Percentiles rank a stretch among this genome's conserved stretches.
Conservation (phyloP, 2,888 invertebrate genomes). For the Chromoteleia sp. region DNA sequence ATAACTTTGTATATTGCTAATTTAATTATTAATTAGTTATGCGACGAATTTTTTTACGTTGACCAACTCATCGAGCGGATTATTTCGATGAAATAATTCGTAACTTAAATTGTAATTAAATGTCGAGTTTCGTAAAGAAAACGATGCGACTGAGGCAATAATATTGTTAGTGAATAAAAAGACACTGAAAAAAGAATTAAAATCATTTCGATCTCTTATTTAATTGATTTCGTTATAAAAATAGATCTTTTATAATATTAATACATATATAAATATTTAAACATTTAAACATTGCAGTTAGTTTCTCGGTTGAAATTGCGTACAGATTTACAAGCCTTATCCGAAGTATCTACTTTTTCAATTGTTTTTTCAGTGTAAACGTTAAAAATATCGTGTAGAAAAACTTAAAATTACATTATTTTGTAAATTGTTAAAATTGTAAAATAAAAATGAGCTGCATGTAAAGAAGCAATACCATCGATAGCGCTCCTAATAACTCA, state of each 20-base stretch:
- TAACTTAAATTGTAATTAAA: constrained; percentile 15
- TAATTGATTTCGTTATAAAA: constrained; percentile 22
- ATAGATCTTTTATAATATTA: constrained; percentile 9
- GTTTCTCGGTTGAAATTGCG: too few species aligned
- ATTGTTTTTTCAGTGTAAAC: constrained; percentile 37
- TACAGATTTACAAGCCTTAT: too few species aligned
- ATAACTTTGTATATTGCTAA: constrained; percentile 12
- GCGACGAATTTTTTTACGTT: background rate
- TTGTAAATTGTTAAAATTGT: constrained; percentile 31
- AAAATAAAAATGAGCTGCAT: constrained; percentile 23
- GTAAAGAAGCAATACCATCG: constrained; percentile 36
- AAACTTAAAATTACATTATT: constrained; percentile 45
- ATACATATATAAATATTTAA: background rate
- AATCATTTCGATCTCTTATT: constrained; percentile 6
- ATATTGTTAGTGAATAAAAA: constrained; percentile 16
- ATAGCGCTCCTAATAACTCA: constrained; percentile 13
- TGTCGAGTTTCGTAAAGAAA: constrained; percentile 20
- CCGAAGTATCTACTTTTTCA: background rate
- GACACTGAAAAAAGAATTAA: constrained; percentile 37
- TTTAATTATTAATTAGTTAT: background rate
- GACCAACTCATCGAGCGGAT: constrained; percentile 15
- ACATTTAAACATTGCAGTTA: too few species aligned
- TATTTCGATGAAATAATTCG: constrained; percentile 13
- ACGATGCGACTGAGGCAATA: constrained; percentile 50
- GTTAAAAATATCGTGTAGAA: constrained; percentile 16